Evolutionary conservation across 2,113 vertebrate species (phyloP), one percentile per base, ranked within the genome.

Genomic region (Agapornis roseicollis): DNA sequence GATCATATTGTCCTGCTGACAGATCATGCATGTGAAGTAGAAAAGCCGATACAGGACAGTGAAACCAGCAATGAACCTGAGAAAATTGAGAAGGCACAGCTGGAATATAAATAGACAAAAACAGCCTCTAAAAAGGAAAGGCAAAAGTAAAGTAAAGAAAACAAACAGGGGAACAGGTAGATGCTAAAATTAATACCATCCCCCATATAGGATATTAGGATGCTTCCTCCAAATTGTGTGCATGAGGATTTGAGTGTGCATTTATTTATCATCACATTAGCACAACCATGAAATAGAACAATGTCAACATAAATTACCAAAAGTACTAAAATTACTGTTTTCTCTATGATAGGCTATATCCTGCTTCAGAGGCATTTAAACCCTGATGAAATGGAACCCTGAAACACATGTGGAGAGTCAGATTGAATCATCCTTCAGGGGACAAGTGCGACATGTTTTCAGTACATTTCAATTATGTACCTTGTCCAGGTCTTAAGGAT

Each of bases 1-100:
- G 93, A 95, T 95, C 93, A 89, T 93, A 88, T 72, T 73, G 74
- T 95, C 90, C 64, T 69, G 68, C 92, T 95, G 73, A 85, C 74
- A 88, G 91, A 95, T 77, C 90, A 95, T 64, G 44, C 39, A 72
- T 72, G 78, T 83, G 94, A 95, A 95, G 86, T 37, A 87, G 88
- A 92, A 90, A 63, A 92, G 90, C 80, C 80, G 83, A 78, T 55
- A 74, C 37, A 77, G 80, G 68, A 71, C 2, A 85, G 88, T 61
- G 90, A 95, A 90, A 90, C 76, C 50, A 89, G 81, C 85, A 91
- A 77, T 13, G 81, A 96, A 90, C 88, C 96, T 83, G 68, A 89
- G 80, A 94, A 97, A 90, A 80, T 28, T 71, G 73, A 92, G 84
- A 70, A 68, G 33, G 68, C 5, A 3, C 50, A 70, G 76, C 91